Percentiles rank a stretch among this genome's conserved stretches.
phyloP scores from a whole-genome alignment of 2,888 invertebrate species.

The Sussaba pulchella region DNA sequence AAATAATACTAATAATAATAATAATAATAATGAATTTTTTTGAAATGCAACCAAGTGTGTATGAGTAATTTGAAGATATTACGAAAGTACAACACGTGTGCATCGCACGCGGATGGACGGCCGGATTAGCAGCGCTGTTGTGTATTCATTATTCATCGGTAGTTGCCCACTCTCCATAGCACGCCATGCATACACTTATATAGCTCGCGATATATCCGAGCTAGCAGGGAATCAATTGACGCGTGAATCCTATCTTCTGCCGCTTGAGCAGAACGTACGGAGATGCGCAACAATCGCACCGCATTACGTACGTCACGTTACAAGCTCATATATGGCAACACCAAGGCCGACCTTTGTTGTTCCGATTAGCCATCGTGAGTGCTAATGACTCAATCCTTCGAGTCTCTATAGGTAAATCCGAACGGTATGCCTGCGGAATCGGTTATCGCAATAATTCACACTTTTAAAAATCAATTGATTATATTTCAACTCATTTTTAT shows the following conservation, averaged over 20 bases:
- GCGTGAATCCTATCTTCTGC: slow-evolving; percentile 27
- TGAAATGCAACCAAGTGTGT: background rate
- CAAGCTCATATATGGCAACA: slow-evolving; percentile 39
- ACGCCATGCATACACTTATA: slow-evolving; percentile 15
- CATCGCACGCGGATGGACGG: slow-evolving; percentile 25
- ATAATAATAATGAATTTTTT: background rate
- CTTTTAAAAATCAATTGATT: no score
- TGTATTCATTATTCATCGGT: slow-evolving; percentile 52
- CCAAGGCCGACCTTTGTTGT: slow-evolving; percentile 57
- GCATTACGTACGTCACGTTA: slow-evolving; percentile 52
- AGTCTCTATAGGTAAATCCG: slow-evolving; percentile 31
- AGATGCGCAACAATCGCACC: slow-evolving; percentile 58
- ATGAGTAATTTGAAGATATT: slow-evolving; percentile 56
- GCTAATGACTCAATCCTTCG: slow-evolving; percentile 63
- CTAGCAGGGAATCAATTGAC: slow-evolving; percentile 40
- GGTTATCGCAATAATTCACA: background rate
- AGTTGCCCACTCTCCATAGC: slow-evolving; percentile 36
- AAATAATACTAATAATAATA: no score
- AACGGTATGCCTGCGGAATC: slow-evolving; percentile 20
- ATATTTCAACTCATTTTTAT: no score
- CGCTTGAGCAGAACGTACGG: slow-evolving; percentile 4
- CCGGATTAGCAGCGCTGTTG: slow-evolving; percentile 42
- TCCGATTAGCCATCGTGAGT: slow-evolving; percentile 51
- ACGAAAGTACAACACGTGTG: slow-evolving; percentile 47
- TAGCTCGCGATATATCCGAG: slow-evolving; percentile 27